These are phyloP conservation scores for Carassius auratus DNA, from an alignment of 2,113 vertebrate species.

Conservation along the genomic window DNA sequence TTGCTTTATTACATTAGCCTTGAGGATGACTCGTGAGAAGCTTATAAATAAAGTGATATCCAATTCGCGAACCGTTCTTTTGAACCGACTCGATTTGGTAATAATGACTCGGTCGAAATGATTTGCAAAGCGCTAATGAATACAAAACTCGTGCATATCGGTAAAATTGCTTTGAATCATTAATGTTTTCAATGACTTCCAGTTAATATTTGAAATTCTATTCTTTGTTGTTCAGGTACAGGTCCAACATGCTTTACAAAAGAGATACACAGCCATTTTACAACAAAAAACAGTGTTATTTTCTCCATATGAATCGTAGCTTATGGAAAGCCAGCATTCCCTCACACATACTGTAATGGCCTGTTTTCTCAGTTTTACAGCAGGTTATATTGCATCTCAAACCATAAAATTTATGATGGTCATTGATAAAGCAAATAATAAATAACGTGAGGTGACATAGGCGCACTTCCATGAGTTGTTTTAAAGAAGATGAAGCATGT, in stretches of 20 bases:
- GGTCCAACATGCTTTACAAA: neutral
- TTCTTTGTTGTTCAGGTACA: neutral
- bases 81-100: neutral
- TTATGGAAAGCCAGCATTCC: slow-evolving; percentile 2
- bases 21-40: too few relatives aligned
- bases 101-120: neutral
- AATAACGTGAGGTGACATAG: slow-evolving; percentile 13
- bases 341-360: neutral
- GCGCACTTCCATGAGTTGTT: slow-evolving; percentile 18
- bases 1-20: neutral
- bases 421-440: slow-evolving; percentile 42
- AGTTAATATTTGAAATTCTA: neutral
- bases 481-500: neutral
- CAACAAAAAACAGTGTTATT: neutral
- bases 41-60: neutral
- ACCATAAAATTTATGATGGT: slow-evolving; percentile 26
- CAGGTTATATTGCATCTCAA: neutral
- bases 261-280: too few relatives aligned
- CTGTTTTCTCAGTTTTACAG: neutral
- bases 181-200: neutral
- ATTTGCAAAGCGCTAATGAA: neutral
- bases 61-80: neutral
- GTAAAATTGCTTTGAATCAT: neutral
- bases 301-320: neutral
- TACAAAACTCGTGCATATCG: too few relatives aligned